Evolutionary conservation across 2,113 vertebrate species (phyloP), one percentile per base, ranked within the genome.

Genomic region (Halichoerus grypus): DNA sequence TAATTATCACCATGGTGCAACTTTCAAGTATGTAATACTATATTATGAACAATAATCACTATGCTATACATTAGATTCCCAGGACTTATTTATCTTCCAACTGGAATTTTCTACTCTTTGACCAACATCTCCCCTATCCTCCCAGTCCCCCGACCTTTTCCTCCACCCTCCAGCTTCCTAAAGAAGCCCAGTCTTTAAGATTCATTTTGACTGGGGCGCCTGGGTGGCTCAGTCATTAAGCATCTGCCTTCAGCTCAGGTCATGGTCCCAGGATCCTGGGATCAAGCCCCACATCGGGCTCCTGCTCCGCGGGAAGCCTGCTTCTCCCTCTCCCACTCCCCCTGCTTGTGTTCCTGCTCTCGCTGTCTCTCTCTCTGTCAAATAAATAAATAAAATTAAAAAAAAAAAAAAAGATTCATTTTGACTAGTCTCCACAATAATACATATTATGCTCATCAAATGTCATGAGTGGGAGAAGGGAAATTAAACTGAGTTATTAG

Each of bases 401-500:
- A n/a, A n/a, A n/a, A n/a, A n/a, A n/a, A n/a, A n/a, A n/a, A n/a
- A 96, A 92, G 31, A 83, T 14, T 86, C 12, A 74, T 86, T 96
- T 61, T 94, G 72, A 86, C 13, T 87, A 19, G 2, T 53, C 15
- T 94, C 8, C 5, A 57, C 49, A 72, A 53, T 71, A 76, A 79
- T 82, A 79, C 1, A 39, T 91, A 63, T 46, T 71, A 91, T 71
- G 4, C 15, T 84, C 24, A 92, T 95, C 63, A 84, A n/a, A 76
- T 94, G 4, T 80, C 22, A 0, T 92, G 55, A 89, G 39, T 87
- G n/a, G 55, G 10, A 88, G 61, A 95, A 88, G 42, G 51, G 42
- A 94, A 93, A 77, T 94, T 93, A 87, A 76, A 91, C 7, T 69
- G 51, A 76, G 42, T 96, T 92, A 51, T 85, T 81, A 77, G 71